Base-by-base conservation (phyloP, 2,797 vertebrate genomes). In the Bradypus variegatus region DNA sequence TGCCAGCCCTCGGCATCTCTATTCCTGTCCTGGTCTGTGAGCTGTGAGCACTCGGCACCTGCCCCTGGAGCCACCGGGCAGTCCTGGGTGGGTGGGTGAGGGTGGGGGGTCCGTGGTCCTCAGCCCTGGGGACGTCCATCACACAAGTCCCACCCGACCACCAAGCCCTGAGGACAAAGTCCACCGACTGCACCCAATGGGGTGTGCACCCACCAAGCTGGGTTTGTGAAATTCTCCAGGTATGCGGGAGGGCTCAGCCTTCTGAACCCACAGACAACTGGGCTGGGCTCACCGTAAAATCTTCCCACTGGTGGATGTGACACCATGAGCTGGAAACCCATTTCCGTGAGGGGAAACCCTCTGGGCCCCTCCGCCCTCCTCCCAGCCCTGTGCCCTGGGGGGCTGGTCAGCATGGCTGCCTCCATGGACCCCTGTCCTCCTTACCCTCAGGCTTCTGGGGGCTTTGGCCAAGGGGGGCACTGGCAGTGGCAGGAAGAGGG, bases 141-240 rank as follows among this genome's bases (percentile, higher is more conserved):
- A 4, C 45, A 27, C 2, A 6, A n/a, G 41, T 38, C 73, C n/a
- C 45, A 16, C 13, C 50, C 1, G 12, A 60, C 23, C 0, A 3
- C 3, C 10, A 10, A 53, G 23, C 21, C 29, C 50, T 0, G 9
- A 21, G 0, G 15, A 86, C 33, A 41, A 29, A 2, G 7, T 25
- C 33, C 18, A 8, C 1, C 4, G 4, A n/a, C 0, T 10, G 36
- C 29, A 3, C 27, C 11, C 4, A 1, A 29, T 8, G 14, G 23
- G 1, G 6, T 19, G 33, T 58, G 3, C 31, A 2, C 15, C 53
- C 14, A 0, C 0, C 0, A 25, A 10, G 16, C 6, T 0, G 3
- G 64, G 15, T 18, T 6, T 27, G 23, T 12, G 23, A 33, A 18
- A 15, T 33, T 33, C 25, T 33, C 29, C 18, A 21, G 1, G 23